A percentile compares a stretch with the other conserved stretches of the same genome.
Conservation (phyloP, 2,888 invertebrate species). For the Pammene fasciana region DNA sequence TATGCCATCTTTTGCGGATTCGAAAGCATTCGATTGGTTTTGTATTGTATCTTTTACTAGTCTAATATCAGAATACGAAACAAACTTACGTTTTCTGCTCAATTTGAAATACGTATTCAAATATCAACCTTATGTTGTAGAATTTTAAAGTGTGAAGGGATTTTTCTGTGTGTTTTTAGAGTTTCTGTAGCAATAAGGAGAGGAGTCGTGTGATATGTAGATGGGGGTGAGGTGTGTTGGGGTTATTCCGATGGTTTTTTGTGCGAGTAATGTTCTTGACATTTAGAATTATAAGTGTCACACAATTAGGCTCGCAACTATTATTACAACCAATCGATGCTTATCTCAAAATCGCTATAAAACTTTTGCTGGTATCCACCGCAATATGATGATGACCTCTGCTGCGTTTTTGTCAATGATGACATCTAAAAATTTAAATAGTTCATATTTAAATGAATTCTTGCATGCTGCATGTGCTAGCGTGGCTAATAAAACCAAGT, state of each 20-base stretch:
- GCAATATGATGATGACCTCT: too few relatives aligned
- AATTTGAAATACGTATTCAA: neutral
- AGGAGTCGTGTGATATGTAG: neutral
- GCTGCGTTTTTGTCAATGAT: neutral
- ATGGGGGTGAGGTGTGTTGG: neutral
- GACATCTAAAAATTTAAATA: too few relatives aligned
- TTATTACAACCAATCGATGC: too few relatives aligned
- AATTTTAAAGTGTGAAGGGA: neutral
- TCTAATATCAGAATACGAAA: neutral
- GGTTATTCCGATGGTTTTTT: too few relatives aligned
- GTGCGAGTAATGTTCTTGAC: too few relatives aligned
- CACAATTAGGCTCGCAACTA: too few relatives aligned
- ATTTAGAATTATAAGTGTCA: too few relatives aligned
- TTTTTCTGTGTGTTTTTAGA: neutral
- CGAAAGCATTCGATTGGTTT: neutral
- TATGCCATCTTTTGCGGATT: constrained; percentile 4
- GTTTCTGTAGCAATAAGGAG: neutral
- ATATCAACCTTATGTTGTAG: neutral
- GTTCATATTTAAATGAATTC: too few relatives aligned
- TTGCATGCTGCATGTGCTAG: too few relatives aligned
- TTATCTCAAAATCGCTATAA: too few relatives aligned
- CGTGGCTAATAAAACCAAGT: too few relatives aligned
- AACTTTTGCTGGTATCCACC: too few relatives aligned
- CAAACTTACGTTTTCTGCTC: neutral
- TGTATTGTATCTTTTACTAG: neutral